phyloP scores from a whole-genome alignment of 2,888 invertebrate genomes.

The Diarsia rubi region DNA sequence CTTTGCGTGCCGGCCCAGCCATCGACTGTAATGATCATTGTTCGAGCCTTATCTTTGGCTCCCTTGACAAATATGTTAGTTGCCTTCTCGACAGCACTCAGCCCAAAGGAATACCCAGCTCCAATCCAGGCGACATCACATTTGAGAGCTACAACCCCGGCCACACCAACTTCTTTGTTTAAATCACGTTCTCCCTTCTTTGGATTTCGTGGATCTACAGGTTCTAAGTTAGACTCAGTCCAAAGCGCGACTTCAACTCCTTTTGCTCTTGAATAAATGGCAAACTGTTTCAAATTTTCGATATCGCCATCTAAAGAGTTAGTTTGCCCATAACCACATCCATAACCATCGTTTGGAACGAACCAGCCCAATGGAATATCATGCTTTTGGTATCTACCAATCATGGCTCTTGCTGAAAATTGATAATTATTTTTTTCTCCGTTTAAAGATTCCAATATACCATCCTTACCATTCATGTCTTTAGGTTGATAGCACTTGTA shows the following conservation, averaged over 20 bases:
- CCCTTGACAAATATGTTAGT: constrained; percentile 77
- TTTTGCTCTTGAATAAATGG: constrained; percentile 78
- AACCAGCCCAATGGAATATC: constrained; percentile 88
- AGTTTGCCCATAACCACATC: constrained; percentile 87
- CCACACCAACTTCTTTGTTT: constrained; percentile 80
- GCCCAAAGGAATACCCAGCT: constrained; percentile 84
- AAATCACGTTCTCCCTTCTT: constrained; percentile 87
- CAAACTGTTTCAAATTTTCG: constrained; percentile 82
- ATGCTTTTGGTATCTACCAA: constrained; percentile 83
- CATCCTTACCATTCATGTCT: constrained; percentile 78
- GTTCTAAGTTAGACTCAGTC: constrained; percentile 86
- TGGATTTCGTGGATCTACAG: constrained; percentile 81
- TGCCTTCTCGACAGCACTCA: constrained; percentile 84
- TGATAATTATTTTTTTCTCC: constrained; percentile 87
- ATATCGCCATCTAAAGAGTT: constrained; percentile 84
- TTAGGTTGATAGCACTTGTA: constrained; percentile 84
- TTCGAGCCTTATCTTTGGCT: constrained; percentile 73
- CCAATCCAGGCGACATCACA: constrained; percentile 89
- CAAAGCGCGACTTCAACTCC: constrained; percentile 85
- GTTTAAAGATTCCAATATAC: constrained; percentile 86
- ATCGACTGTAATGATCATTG: constrained; percentile 86
- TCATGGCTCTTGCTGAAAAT: constrained; percentile 88
- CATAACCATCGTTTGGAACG: constrained; percentile 87
- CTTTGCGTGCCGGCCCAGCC: constrained; percentile 89
- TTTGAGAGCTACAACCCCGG: constrained; percentile 84